Conservation (phyloP, 1,140 invertebrate species). For the Choristoneura fumiferana region DNA sequence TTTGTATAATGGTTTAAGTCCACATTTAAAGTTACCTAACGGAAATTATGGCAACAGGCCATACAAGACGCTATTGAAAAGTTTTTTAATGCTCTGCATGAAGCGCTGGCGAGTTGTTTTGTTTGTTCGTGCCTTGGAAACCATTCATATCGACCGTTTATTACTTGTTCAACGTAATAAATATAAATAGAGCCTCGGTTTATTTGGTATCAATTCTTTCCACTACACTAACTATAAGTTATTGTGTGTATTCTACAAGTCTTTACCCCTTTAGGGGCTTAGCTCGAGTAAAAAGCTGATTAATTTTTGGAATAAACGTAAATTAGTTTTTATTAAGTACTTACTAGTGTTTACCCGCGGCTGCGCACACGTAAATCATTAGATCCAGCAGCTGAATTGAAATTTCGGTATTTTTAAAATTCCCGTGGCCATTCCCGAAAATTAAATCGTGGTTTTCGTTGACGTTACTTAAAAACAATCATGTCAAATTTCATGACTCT, state of each 20-base stretch:
- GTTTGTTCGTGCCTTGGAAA: conserved; percentile 22
- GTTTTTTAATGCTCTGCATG: conserved; percentile 34
- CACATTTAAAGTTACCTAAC: conserved; percentile 58
- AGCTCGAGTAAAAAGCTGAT: too few relatives aligned
- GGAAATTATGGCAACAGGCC: conserved; percentile 51
- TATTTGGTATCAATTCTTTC: not conserved
- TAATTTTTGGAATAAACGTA: too few relatives aligned
- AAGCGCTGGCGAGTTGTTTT: conserved; percentile 31
- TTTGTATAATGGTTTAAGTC: conserved; percentile 58
- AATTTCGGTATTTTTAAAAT: too few relatives aligned
- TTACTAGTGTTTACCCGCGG: too few relatives aligned
- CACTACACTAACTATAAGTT: conserved; percentile 10
- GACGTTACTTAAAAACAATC: too few relatives aligned
- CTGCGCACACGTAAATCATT: too few relatives aligned
- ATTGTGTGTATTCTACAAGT: not conserved
- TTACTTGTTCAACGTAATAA: conserved; percentile 11
- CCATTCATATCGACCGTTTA: conserved; percentile 18
- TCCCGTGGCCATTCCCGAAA: too few relatives aligned
- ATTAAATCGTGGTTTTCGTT: too few relatives aligned
- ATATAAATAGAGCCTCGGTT: conserved; percentile 11
- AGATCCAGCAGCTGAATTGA: too few relatives aligned
- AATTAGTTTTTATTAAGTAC: too few relatives aligned
- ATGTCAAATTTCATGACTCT: too few relatives aligned
- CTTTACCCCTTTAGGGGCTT: too few relatives aligned
- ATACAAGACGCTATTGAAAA: conserved; percentile 47